Evolutionary conservation across 2,888 invertebrate species (phyloP), one percentile per base, ranked within the genome.

Genomic region (Sarcophaga caerulescens): DNA sequence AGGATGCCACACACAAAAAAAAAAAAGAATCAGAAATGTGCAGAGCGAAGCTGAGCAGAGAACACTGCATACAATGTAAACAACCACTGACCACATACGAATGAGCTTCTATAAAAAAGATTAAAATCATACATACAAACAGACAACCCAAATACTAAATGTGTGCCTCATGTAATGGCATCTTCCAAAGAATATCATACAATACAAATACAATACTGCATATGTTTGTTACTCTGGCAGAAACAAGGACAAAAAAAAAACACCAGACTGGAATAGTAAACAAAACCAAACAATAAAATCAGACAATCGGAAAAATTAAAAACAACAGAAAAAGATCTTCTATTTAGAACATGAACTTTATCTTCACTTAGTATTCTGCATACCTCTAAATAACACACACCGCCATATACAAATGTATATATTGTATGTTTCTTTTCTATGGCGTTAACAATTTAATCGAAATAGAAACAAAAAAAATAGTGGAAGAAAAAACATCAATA

Each of bases 1-100:
- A 11, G 23, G n/a, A 23, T 19, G 21, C 52, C 59, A 60, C 17
- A 23, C 17, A 6, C n/a, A 52, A 52, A 52, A 52, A 1, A 52
- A 12, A 52, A 52, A 47, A 47, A 47, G 14, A 47, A n/a, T n/a
- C 52, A 14, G 10, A 52, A 52, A 52, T 52, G 17, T 14, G 17
- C 17, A 17, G 17, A 52, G 17, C 3, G 17, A 17, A 52, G 47
- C 47, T 47, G 47, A 47, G 4, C 52, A 52, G 52, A 52, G 8
- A 52, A 52, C 60, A 66, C 82, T 79, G 80, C 76, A 74, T 52
- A 66, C 80, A 69, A 63, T 83, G 85, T 75, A 66, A 87, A 85
- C 79, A 85, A 84, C 83, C 79, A 79, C 81, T 81, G 78, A 86
- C 86, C 86, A 86, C 85, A 84, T 84, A 81, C 81, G 78, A 83